Base-by-base conservation (phyloP, 2,113 vertebrate species). In the Macrotis lagotis region DNA sequence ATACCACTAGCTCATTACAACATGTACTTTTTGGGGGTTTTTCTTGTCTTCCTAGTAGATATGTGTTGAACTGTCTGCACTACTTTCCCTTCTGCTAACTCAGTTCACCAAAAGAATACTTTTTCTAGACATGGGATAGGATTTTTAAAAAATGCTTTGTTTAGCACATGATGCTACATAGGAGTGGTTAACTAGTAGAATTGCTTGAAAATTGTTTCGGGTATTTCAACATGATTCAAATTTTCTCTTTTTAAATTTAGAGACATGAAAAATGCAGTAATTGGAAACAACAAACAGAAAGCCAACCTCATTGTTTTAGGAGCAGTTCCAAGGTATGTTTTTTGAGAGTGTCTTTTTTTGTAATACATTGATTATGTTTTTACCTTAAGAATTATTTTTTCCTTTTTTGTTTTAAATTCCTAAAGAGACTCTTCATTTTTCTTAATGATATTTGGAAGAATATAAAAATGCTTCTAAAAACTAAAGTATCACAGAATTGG, bases 281-380 rank as follows among this genome's bases (percentile, higher is more conserved):
- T 99, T 98, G 99, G 99, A 98, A 99, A 99, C 99, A 99, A 99
- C 99, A 99, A 99, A 98, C 99, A 99, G 98, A 99, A 99, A 98
- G 99, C 99, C 98, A 99, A 99, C 98, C 99, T 99, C 98, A 99
- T 99, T 97, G 99, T 99, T 98, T 99, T 99, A 96, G 99, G 99
- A 99, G 99, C 99, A 92, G 99, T 99, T 98, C 99, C 99, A 94
- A 99, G 99, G 99, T 99, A 98, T 96, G 98, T 98, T 97, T 98
- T 97, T 96, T 96, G 47, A 97, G 95, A 98, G 96, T 96, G 91
- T 97, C 95, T 53, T 37, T 37, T 59, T 93, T 94, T 31, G 4
- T 91, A 47, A 52, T 50, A 25, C 37, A 25, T 93, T 28, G 90
- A 47, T 44, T 96, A 22, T 94, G 8, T 91, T 96, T 94, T n/a